Conservation (phyloP, 1,140 invertebrate species). For the Branchinecta lynchi region DNA sequence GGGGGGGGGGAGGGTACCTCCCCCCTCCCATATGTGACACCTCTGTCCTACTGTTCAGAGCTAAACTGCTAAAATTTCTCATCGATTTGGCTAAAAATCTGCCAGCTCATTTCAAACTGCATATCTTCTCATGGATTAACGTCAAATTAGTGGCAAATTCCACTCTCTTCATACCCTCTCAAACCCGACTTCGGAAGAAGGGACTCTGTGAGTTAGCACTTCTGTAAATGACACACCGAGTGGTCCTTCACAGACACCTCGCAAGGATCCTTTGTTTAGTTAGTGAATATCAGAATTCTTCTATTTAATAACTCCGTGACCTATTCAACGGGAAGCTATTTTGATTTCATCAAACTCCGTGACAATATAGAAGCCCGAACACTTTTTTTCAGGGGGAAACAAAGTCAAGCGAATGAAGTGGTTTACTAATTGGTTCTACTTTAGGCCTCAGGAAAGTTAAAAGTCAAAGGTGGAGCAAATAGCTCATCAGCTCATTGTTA, state of each 20-base stretch:
- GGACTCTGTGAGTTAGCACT: conserved; percentile 1
- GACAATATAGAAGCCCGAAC: not conserved
- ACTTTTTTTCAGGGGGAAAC: too few relatives aligned
- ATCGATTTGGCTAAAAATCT: too few relatives aligned
- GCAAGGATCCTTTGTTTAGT: not conserved
- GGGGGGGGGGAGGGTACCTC: too few relatives aligned
- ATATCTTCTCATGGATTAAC: not conserved
- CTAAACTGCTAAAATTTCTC: too few relatives aligned
- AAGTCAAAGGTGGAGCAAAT: too few relatives aligned
- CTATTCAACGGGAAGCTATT: not conserved
- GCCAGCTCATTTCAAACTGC: too few relatives aligned
- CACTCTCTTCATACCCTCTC: not conserved
- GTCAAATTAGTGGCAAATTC: not conserved
- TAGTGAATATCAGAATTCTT: not conserved
- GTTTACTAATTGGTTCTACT: too few relatives aligned
- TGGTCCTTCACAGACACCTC: not conserved
- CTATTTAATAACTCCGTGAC: not conserved
- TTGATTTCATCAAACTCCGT: not conserved
- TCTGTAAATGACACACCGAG: not conserved
- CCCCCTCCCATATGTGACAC: too few relatives aligned
- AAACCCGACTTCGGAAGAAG: not conserved
- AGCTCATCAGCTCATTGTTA: too few relatives aligned
- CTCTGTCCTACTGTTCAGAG: too few relatives aligned
- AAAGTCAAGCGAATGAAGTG: too few relatives aligned
- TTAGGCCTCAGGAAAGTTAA: too few relatives aligned